phyloP scores from a whole-genome alignment of 1,140 invertebrate genomes.

The Drosophila busckii region DNA sequence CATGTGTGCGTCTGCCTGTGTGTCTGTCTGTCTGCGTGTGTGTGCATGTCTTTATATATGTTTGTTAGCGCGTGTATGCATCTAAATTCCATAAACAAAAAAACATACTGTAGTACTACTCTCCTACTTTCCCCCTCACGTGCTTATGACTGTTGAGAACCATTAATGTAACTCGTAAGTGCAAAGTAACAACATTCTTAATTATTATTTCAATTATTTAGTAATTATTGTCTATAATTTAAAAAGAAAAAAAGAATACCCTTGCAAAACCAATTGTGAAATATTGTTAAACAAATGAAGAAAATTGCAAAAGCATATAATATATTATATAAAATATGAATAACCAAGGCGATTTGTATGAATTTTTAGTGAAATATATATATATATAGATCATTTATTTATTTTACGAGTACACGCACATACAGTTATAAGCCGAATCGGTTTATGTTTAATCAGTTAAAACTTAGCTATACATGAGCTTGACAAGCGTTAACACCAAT shows the following conservation, averaged over 20 bases:
- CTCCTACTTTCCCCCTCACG: slow-evolving; percentile 26
- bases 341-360: too few species aligned
- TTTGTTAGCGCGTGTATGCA: too few species aligned
- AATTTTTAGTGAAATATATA: too few species aligned
- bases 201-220: slow-evolving; percentile 58
- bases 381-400: too few species aligned
- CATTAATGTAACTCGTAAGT: slow-evolving; percentile 59
- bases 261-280: slow-evolving; percentile 40
- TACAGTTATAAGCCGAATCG: slow-evolving; percentile 45
- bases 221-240: slow-evolving; percentile 48
- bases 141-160: slow-evolving; percentile 51
- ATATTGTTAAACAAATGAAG: slow-evolving; percentile 64
- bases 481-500: slow-evolving; percentile 4
- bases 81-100: slow-evolving; percentile 41
- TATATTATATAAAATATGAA: too few species aligned
- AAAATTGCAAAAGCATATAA: slow-evolving; percentile 38
- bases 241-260: slow-evolving; percentile 30
- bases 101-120: too few species aligned
- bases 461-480: slow-evolving; percentile 37
- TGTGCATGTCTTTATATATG: too few species aligned
- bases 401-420: too few species aligned
- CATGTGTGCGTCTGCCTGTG: too few species aligned
- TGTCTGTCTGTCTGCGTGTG: too few species aligned
- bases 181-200: slow-evolving; percentile 64
- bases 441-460: slow-evolving; percentile 38